phyloP scores from a whole-genome alignment of 2,797 vertebrate genomes.

The Gallinago stenura region DNA sequence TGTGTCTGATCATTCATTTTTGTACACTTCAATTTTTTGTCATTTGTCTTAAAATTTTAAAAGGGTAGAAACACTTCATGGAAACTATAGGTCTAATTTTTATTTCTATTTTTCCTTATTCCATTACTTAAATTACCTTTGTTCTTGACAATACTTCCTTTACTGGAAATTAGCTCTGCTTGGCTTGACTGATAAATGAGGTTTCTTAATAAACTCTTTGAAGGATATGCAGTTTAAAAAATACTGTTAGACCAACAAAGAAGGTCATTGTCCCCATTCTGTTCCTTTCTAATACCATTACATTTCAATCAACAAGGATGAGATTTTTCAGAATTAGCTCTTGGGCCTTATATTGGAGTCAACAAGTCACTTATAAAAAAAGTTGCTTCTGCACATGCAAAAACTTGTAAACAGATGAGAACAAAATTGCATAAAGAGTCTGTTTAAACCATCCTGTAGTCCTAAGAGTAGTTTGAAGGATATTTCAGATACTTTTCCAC shows the following conservation, averaged over 20 bases:
- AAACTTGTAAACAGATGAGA: background rate
- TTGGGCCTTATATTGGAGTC: background rate
- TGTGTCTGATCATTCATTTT: background rate
- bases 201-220: background rate
- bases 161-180: background rate
- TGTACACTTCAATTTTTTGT: background rate
- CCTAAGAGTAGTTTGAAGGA: background rate
- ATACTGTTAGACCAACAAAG: background rate
- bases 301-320: background rate
- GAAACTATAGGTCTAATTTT: background rate
- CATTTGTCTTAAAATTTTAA: background rate
- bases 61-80: background rate
- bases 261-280: fast-evolving
- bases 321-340: background rate
- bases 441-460: background rate
- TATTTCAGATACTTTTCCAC: background rate
- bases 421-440: background rate
- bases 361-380: background rate
- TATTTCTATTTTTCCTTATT: background rate
- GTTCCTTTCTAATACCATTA: background rate
- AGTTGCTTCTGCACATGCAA: background rate
- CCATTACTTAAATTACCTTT: background rate
- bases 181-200: background rate
- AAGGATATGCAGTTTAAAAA: background rate
- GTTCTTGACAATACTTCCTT: background rate